Percentiles rank a stretch among this genome's conserved stretches.
These are phyloP conservation scores for Hecatera dysodea DNA, from an alignment of 2,888 invertebrate genomes.

Conservation along the genomic window DNA sequence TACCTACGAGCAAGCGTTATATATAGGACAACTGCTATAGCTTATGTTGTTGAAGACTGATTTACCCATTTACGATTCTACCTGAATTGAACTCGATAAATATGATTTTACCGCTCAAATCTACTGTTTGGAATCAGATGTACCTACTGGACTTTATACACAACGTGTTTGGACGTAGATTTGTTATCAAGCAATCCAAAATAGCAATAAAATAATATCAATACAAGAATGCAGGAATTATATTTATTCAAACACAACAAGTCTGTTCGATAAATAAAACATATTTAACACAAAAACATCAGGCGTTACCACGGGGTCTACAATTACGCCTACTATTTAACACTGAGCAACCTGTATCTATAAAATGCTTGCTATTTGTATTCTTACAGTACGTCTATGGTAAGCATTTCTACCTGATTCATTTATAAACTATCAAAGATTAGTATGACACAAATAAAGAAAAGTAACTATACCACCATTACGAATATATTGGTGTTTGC, in stretches of 20 bases:
- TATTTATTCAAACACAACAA: background rate
- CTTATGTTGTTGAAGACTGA: background rate
- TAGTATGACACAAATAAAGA: background rate
- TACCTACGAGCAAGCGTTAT: background rate
- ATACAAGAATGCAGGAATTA: background rate
- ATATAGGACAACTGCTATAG: background rate
- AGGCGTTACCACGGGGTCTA: background rate
- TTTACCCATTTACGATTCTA: background rate
- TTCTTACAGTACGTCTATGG: slow-evolving; percentile 2
- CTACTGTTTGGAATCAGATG: background rate
- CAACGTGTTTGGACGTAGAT: background rate
- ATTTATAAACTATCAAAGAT: background rate
- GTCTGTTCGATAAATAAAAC: background rate
- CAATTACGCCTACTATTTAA: slow-evolving; percentile 33
- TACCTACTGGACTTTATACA: background rate
- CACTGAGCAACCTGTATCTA: slow-evolving; percentile 19
- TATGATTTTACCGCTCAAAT: background rate
- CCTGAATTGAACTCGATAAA: background rate
- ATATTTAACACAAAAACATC: background rate
- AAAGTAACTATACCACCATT: background rate
- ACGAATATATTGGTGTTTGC: background rate
- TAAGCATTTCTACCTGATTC: background rate
- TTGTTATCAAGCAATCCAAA: background rate
- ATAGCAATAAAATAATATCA: background rate
- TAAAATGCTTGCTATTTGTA: slow-evolving; percentile 26